These are phyloP conservation scores for Acronicta leporina DNA, from an alignment of 2,888 invertebrate genomes.

Conservation along the genomic window DNA sequence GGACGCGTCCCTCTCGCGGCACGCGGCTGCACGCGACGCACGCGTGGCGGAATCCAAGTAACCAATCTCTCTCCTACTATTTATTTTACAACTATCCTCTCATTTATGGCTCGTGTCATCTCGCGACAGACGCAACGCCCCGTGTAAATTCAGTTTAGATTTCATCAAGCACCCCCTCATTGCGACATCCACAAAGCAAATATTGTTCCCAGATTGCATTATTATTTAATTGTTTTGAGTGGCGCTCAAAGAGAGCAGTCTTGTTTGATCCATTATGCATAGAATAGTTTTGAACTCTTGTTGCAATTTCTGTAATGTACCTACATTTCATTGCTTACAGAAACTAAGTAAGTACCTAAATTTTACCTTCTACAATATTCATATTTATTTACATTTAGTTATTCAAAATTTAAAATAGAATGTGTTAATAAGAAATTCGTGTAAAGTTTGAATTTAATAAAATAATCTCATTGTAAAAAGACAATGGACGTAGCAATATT, in stretches of 20 bases:
- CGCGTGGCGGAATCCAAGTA: conserved; percentile 62
- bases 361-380: no score
- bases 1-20: conserved; percentile 61
- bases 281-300: conserved; percentile 55
- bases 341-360: background rate
- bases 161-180: conserved; percentile 76
- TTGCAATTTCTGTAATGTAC: conserved; percentile 30
- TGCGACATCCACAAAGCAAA: conserved; percentile 75
- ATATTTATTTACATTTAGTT: no score
- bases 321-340: background rate
- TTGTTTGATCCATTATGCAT: conserved; percentile 70
- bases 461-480: no score
- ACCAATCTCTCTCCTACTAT: conserved; percentile 73
- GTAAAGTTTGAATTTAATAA: no score
- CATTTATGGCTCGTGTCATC: conserved; percentile 82
- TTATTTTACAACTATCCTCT: conserved; percentile 86
- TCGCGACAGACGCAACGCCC: conserved; percentile 66
- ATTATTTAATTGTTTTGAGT: conserved; percentile 86
- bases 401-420: no score
- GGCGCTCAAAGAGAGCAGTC: conserved; percentile 58
- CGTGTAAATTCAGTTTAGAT: conserved; percentile 83
- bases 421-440: no score
- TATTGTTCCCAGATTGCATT: conserved; percentile 80
- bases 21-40: conserved; percentile 73
- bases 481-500: no score